Base-by-base conservation (phyloP, 2,113 vertebrate species). In the Trematocara macrostoma region DNA sequence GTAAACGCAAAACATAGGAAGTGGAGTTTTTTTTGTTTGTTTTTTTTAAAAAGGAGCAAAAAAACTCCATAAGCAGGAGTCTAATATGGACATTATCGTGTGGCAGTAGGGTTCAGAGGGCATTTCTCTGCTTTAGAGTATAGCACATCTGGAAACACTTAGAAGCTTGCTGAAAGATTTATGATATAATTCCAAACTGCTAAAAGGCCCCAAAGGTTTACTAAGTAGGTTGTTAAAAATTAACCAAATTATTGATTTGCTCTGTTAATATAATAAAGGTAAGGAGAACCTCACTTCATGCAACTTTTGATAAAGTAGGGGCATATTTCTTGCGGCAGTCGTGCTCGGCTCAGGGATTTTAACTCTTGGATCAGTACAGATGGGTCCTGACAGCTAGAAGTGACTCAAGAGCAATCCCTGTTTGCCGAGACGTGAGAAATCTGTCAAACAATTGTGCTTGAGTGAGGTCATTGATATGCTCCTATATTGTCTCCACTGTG, bases 351-450 rank as follows among this genome's bases (percentile, higher is more conserved):
- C 80, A 9, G 79, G 55, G 76, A 69, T 67, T 82, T 79, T 11
- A 78, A 67, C 18, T 12, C 40, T 31, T 45, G 82, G n/a, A 87
- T 87, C 84, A 81, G 79, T 3, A 31, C 52, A 74, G 79, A 93
- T 87, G 64, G 59, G 61, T 80, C 81, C 20, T 79, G 92, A 92
- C 92, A 88, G 90, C 61, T 38, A 86, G 52, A 69, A 84, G 78
- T 94, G 94, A 95, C 85, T 95, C 90, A 94, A 55, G 23, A 47
- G 79, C 38, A 35, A 11, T 18, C 42, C 81, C 67, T 34, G 81
- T 80, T 64, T 55, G 38, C 49, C 18, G 67, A 20, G 80, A 84
- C 5, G 35, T 83, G 89, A 89, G 91, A 87, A 90, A 76, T 34
- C 47, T 59, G 40, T 67, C 84, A 64, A 91, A 82, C 79, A 87